phyloP scores from a whole-genome alignment of 2,888 invertebrate genomes.

The Latrodectus hesperus region DNA sequence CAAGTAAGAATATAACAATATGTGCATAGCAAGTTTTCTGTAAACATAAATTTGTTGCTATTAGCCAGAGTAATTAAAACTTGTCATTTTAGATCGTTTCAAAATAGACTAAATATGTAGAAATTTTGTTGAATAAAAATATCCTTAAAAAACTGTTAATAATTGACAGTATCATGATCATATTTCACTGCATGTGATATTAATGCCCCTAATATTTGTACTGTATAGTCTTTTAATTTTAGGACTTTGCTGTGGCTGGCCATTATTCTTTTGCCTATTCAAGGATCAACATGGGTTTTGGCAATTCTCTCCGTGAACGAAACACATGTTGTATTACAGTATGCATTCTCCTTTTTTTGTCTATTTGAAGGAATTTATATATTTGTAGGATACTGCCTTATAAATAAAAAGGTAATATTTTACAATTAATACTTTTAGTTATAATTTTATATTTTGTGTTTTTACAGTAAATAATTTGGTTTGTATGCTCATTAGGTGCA shows the following conservation, averaged over 20 bases:
- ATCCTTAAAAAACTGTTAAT: too few relatives aligned
- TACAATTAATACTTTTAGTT: neutral
- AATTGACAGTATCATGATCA: too few relatives aligned
- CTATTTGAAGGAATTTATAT: conserved; percentile 88
- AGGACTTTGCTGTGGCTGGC: conserved; percentile 89
- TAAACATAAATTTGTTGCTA: too few relatives aligned
- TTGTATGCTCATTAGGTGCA: conserved; percentile 22
- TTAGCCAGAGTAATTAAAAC: too few relatives aligned
- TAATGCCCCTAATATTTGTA: too few relatives aligned
- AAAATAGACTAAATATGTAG: too few relatives aligned
- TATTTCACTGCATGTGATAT: too few relatives aligned
- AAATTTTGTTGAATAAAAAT: too few relatives aligned
- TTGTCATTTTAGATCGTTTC: too few relatives aligned
- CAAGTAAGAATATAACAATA: too few relatives aligned
- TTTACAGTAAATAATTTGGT: neutral
- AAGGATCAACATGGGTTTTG: conserved; percentile 90
- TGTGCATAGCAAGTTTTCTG: too few relatives aligned
- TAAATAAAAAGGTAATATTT: conserved; percentile 79
- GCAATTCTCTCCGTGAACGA: conserved; percentile 87
- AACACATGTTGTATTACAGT: conserved; percentile 82
- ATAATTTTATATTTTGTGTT: neutral
- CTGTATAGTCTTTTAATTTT: conserved; percentile 60
- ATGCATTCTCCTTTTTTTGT: conserved; percentile 85
- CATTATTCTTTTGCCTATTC: conserved; percentile 87
- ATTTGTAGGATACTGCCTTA: conserved; percentile 88